Conservation (phyloP, 1,140 invertebrate genomes). For the Bombus pascuorum region DNA sequence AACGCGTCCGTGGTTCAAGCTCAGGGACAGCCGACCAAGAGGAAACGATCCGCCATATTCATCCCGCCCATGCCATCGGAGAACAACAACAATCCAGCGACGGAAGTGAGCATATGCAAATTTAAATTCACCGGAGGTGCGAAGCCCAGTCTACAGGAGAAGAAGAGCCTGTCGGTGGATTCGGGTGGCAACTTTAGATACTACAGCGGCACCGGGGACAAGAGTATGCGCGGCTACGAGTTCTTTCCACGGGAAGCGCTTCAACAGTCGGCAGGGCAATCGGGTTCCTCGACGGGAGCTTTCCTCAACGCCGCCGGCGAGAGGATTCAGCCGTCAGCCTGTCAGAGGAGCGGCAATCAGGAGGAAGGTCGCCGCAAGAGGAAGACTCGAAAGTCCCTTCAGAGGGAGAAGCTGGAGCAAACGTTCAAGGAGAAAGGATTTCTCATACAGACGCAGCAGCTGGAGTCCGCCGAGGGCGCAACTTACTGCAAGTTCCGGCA, state of each 20-base stretch:
- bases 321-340: slow-evolving; percentile 79
- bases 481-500: slow-evolving; percentile 97
- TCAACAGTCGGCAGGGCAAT: slow-evolving; percentile 83
- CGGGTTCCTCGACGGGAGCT: slow-evolving; percentile 80
- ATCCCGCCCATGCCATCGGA: slow-evolving; percentile 90
- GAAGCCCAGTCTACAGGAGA: slow-evolving; percentile 93
- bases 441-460: slow-evolving; percentile 94
- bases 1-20: slow-evolving; percentile 64
- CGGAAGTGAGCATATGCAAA: slow-evolving; percentile 94
- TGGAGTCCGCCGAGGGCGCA: slow-evolving; percentile 94
- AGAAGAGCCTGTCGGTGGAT: slow-evolving; percentile 94
- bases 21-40: slow-evolving; percentile 84
- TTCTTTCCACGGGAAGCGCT: slow-evolving; percentile 88
- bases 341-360: slow-evolving; percentile 66
- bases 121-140: slow-evolving; percentile 96
- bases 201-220: slow-evolving; percentile 89
- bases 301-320: slow-evolving; percentile 83
- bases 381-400: slow-evolving; percentile 91
- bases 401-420: slow-evolving; percentile 94
- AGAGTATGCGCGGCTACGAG: slow-evolving; percentile 89
- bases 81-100: slow-evolving; percentile 88
- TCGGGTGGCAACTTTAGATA: slow-evolving; percentile 93
- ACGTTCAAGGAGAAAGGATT: slow-evolving; percentile 96
- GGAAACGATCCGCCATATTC: slow-evolving; percentile 91
- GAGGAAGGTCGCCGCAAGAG: slow-evolving; percentile 86